Percentiles rank a stretch among this genome's conserved stretches.
Conservation (phyloP, 2,888 invertebrate species). For the Eledona agricola region DNA sequence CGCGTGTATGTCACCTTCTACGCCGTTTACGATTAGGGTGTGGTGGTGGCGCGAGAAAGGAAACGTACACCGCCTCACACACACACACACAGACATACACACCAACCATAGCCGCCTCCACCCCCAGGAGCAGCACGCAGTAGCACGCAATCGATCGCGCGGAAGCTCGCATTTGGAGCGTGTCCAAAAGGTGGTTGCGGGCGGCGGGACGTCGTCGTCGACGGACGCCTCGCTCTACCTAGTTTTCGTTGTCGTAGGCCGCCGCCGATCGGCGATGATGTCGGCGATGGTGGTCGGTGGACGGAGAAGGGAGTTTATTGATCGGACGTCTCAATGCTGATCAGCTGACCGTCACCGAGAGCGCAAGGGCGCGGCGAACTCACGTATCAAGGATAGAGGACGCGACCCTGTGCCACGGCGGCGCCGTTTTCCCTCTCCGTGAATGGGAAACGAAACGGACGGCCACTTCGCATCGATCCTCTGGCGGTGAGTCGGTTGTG, state of each 20-base stretch:
- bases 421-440: constrained; percentile 29
- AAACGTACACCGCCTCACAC: constrained; percentile 5
- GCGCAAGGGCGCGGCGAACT: constrained; percentile 38
- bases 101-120: too few species aligned
- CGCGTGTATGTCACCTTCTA: too few species aligned
- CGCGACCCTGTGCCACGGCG: constrained; percentile 19
- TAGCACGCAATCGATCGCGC: constrained; percentile 26
- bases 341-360: constrained; percentile 50
- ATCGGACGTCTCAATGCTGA: constrained; percentile 47
- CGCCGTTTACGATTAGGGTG: too few species aligned
- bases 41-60: too few species aligned
- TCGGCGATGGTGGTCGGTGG: constrained; percentile 10
- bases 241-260: constrained; percentile 51
- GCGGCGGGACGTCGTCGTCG: too few species aligned
- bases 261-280: constrained; percentile 26
- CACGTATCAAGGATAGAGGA: constrained; percentile 37
- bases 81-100: constrained; percentile 14
- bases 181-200: constrained; percentile 23
- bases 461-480: constrained; percentile 18
- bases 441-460: constrained; percentile 20
- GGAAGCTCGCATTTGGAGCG: constrained; percentile 27
- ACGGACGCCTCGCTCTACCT: constrained; percentile 39
- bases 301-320: constrained; percentile 40
- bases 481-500: constrained; percentile 2
- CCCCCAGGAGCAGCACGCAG: too few species aligned